These are phyloP conservation scores for Crax fasciolata DNA, from an alignment of 2,797 vertebrate species.

Conservation along the genomic window DNA sequence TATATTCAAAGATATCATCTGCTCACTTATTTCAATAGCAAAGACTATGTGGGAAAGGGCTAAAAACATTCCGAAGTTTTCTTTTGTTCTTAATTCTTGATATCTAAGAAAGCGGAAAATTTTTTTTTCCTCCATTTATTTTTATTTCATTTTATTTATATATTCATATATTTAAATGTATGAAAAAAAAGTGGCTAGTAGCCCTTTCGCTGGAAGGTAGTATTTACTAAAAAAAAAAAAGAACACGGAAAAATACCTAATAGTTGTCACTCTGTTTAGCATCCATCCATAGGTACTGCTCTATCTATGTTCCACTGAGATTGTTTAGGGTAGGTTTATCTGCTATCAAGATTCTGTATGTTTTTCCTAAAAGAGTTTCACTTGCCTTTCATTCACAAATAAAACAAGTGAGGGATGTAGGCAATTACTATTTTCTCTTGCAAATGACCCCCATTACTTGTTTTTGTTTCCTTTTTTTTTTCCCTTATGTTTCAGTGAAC, in stretches of 20 bases:
- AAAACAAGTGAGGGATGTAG: not conserved
- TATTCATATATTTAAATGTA: not conserved
- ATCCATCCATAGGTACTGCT: not conserved
- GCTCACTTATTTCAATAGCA: not conserved
- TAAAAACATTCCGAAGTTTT: not conserved
- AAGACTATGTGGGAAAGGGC: not conserved
- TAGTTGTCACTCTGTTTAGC: not conserved
- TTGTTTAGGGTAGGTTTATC: not conserved
- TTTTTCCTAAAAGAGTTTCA: not conserved
- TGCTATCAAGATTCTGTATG: not conserved
- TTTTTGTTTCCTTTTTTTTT: not conserved
- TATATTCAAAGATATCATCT: not conserved
- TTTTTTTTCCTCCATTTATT: not conserved
- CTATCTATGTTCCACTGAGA: not conserved
- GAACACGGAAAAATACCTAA: not conserved
- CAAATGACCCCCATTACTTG: not conserved
- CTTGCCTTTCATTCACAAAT: not conserved
- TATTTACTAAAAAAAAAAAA: not conserved
- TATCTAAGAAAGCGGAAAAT: not conserved
- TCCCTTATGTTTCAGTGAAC: not conserved
- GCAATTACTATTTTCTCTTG: not conserved
- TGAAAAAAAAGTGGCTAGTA: not conserved
- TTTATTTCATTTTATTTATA: conserved; percentile 5
- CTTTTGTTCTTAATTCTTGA: not conserved
- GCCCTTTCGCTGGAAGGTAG: not conserved